Evolutionary conservation across 2,797 vertebrate genomes (phyloP), one percentile per base, ranked within the genome.

Genomic region (Neosilurus mollespiculum): DNA sequence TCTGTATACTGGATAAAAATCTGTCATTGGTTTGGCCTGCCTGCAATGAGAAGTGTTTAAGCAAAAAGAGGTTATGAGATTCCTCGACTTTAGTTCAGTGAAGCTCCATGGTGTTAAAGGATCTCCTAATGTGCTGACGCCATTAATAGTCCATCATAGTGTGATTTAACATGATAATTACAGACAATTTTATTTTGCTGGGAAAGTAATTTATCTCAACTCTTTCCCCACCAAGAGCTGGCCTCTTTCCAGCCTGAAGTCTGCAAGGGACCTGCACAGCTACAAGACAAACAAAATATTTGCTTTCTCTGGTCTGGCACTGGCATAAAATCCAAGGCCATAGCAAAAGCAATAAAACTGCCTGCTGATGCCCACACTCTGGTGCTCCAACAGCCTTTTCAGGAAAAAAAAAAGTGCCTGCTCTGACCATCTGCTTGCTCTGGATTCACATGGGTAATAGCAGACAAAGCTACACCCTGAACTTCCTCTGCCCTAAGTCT

Each of bases 11-110:
- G 89, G 84, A 84, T 88, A 85, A 87, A 89, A 90, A 90, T 88
- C 90, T 90, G 88, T 93, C 90, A 91, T 92, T 90, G 90, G 78
- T 1, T 66, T 53, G 18, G 90, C 91, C 88, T 89, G 86, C 88
- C 70, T 53, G 86, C 85, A 84, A 88, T 89, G 90, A 91, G 86
- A 78, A 90, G 58, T 54, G 49, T 76, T 77, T 92, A 86, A 90
- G 85, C 56, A 51, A 88, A 67, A 26, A 82, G 81, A 87, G 89
- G 83, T 88, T 86, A 84, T 86, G 86, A 92, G 87, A 91, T 90
- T 87, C 89, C 86, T 91, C 11, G 49, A 66, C 62, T 75, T 66
- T 37, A 53, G 30, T 59, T 22, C 9, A 54, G 65, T 76, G 26
- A 66, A 80, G 67, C 73, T 14, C n/a, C 65, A 80, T 20, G 67